Conservation (phyloP, 2,113 vertebrate species). For the Panthera tigris region DNA sequence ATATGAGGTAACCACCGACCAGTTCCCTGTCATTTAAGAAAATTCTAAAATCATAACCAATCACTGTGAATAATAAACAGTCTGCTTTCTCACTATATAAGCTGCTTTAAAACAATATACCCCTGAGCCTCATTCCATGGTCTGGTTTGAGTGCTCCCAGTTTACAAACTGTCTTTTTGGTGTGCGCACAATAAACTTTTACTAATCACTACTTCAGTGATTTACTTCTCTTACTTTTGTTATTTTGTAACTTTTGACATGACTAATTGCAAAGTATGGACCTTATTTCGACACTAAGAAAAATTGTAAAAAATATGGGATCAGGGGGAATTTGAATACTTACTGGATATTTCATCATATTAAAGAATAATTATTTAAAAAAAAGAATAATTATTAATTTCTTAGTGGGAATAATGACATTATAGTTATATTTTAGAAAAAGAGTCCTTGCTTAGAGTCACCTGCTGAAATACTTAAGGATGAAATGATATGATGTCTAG, state of each 20-base stretch:
- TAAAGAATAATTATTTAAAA: not conserved
- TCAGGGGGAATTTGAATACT: constrained; percentile 41
- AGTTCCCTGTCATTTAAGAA: not conserved
- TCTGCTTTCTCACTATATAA: not conserved
- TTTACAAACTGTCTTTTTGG: not conserved
- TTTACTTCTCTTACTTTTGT: not conserved
- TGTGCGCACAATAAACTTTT: not conserved
- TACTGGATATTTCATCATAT: constrained; percentile 5
- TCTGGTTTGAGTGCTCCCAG: not conserved
- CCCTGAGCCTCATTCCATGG: not conserved
- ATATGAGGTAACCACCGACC: not conserved
- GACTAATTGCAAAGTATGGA: not conserved
- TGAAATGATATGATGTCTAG: not conserved
- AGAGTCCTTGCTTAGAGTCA: constrained; percentile 1
- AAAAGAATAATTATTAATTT: constrained; percentile 4
- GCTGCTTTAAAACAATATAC: not conserved
- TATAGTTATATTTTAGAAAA: constrained; percentile 20
- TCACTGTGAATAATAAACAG: not conserved
- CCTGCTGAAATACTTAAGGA: constrained; percentile 17
- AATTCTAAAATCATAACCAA: not conserved
- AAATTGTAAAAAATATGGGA: not conserved
- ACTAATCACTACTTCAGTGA: not conserved
- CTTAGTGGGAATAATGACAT: constrained; percentile 36
- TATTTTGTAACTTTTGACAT: not conserved
- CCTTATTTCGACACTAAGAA: constrained; percentile 32